Evolutionary conservation across 2,797 vertebrate species (phyloP).

Genomic region (Ctenopoma kingsleyae): DNA sequence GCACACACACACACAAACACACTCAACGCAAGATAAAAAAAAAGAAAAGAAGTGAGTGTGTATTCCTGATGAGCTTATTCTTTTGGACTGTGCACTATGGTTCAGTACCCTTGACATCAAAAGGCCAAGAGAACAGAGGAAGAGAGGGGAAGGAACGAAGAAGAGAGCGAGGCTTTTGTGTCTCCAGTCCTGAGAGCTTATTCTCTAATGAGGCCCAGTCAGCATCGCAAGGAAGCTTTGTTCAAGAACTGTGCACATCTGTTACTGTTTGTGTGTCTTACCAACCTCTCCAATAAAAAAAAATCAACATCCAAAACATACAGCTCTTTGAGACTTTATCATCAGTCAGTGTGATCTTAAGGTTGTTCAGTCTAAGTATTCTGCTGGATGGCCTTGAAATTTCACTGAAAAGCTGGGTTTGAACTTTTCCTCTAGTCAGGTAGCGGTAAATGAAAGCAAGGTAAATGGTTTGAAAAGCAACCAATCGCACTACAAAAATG

Average conservation of each 20-base stretch:
- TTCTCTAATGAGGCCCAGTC: conserved; percentile 78
- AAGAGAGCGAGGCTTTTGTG: conserved; percentile 76
- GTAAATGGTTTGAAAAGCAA: not conserved
- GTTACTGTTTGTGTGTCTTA: conserved; percentile 20
- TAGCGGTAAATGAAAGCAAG: not conserved
- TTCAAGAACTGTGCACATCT: conserved; percentile 31
- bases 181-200: conserved; percentile 68
- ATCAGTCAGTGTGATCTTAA: conserved; percentile 1
- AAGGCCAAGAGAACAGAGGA: conserved; percentile 74
- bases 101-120: conserved; percentile 79
- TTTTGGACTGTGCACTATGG: conserved; percentile 55
- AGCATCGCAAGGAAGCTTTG: conserved; percentile 63
- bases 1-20: not conserved
- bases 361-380: conserved; percentile 1
- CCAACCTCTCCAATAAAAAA: conserved; percentile 4
- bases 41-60: conserved; percentile 51
- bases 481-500: not conserved
- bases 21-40: conserved; percentile 7
- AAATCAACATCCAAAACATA: conserved; percentile 12
- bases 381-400: conserved; percentile 9
- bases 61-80: conserved; percentile 71
- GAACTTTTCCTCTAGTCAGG: not conserved
- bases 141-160: conserved; percentile 67
- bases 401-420: conserved; percentile 23
- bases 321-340: conserved; percentile 21